A percentile compares a stretch with the other conserved stretches of the same genome.
Conservation (phyloP, 2,888 invertebrate species). For the Keiferia lycopersicella region DNA sequence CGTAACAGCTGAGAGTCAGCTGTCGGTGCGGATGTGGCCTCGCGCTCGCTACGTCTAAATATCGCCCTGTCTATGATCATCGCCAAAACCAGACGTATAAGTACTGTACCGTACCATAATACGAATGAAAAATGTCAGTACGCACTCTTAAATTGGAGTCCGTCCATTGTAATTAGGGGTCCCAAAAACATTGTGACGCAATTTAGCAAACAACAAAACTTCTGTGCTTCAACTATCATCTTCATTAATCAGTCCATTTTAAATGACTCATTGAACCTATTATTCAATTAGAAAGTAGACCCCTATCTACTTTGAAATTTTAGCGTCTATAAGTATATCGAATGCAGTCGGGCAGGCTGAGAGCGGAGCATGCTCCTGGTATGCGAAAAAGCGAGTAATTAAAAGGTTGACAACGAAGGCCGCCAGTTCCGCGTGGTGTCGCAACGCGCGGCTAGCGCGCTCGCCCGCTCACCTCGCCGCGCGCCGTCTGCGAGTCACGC, state of each 20-base stretch:
- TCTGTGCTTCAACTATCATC: not conserved
- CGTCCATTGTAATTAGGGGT: slow-evolving; percentile 40
- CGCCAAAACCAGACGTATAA: slow-evolving; percentile 54
- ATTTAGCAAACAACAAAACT: slow-evolving; percentile 47
- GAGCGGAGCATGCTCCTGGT: too few relatives aligned
- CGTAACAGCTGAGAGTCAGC: slow-evolving; percentile 68
- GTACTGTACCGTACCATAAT: too few relatives aligned
- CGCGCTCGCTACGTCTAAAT: slow-evolving; percentile 49
- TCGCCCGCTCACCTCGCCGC: slow-evolving; percentile 68
- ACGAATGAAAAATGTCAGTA: too few relatives aligned
- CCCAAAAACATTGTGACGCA: slow-evolving; percentile 34
- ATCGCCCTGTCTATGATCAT: slow-evolving; percentile 61
- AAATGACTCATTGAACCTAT: not conserved
- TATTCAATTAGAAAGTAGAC: too few relatives aligned
- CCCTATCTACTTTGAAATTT: too few relatives aligned
- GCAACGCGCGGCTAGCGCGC: slow-evolving; percentile 52
- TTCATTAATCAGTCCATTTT: not conserved
- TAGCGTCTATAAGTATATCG: not conserved
- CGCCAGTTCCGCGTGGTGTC: slow-evolving; percentile 70
- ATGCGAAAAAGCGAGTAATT: slow-evolving; percentile 63
- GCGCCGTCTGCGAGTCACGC: slow-evolving; percentile 70
- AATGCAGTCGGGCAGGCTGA: slow-evolving; percentile 26
- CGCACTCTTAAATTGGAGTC: too few relatives aligned
- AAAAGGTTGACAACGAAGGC: slow-evolving; percentile 77
- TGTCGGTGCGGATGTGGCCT: slow-evolving; percentile 39